phyloP scores from a whole-genome alignment of 2,888 invertebrate species.

The Callimorpha dominula region DNA sequence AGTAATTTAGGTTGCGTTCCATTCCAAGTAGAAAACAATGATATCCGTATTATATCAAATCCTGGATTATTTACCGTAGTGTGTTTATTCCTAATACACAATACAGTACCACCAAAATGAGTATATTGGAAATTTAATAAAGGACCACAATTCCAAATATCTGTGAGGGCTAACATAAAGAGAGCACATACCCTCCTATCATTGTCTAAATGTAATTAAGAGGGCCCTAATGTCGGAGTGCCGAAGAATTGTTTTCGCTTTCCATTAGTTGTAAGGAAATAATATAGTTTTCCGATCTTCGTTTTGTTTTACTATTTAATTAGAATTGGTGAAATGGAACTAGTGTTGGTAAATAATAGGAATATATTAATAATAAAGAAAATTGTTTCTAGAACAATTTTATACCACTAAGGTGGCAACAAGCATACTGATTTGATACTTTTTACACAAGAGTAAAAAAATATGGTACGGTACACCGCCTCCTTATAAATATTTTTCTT shows the following conservation, averaged over 20 bases:
- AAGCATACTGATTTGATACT: too few relatives aligned
- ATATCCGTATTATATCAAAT: background rate
- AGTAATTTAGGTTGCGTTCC: background rate
- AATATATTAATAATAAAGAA: background rate
- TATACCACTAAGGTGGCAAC: too few relatives aligned
- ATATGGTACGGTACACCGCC: too few relatives aligned
- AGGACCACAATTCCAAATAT: slow-evolving; percentile 11
- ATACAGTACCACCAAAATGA: background rate
- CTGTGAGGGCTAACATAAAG: slow-evolving; percentile 6
- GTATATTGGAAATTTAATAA: slow-evolving; percentile 1
- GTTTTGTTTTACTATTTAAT: background rate
- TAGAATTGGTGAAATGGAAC: background rate
- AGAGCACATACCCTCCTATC: slow-evolving; percentile 3
- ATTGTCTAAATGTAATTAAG: slow-evolving; percentile 12
- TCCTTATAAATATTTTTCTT: too few relatives aligned
- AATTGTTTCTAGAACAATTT: too few relatives aligned
- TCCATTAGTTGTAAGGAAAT: slow-evolving; percentile 14
- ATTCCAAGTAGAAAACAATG: background rate
- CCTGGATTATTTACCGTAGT: background rate
- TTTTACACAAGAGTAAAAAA: too few relatives aligned
- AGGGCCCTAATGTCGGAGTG: slow-evolving; percentile 4
- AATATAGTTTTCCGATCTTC: background rate
- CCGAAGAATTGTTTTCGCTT: slow-evolving; percentile 9
- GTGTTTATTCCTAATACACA: background rate
- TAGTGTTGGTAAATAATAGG: background rate